Conservation (phyloP, 2,797 vertebrate species). For the Channallabes apus region DNA sequence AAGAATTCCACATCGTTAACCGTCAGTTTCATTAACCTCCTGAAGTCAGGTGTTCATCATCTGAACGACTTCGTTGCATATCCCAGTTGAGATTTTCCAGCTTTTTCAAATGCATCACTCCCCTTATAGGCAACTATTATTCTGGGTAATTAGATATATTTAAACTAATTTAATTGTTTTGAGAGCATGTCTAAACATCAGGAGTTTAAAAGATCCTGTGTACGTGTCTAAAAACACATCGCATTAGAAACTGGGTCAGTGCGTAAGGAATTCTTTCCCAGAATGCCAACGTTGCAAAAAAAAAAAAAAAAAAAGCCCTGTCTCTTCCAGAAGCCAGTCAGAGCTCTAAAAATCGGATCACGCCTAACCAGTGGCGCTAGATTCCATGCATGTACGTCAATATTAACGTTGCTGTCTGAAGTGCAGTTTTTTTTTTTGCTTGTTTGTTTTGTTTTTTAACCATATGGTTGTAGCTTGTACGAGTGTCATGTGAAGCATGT, state of each 20-base stretch:
- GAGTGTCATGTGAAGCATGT: conserved; percentile 18
- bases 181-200: conserved; percentile 11
- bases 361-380: neutral
- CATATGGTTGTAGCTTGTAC: neutral
- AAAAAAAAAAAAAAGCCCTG: neutral
- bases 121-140: neutral
- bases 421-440: neutral
- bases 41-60: neutral
- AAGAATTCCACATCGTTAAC: neutral
- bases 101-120: neutral
- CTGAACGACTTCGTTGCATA: conserved; percentile 4
- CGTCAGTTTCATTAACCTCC: neutral
- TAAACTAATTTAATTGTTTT: conserved; percentile 23
- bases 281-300: conserved; percentile 5
- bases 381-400: neutral
- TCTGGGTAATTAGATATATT: neutral
- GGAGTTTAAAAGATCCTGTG: neutral
- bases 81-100: neutral
- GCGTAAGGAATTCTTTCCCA: conserved; percentile 15
- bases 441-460: too few species aligned
- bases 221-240: conserved; percentile 3
- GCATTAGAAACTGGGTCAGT: conserved; percentile 24
- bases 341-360: conserved; percentile 14
- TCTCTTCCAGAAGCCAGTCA: conserved; percentile 1
- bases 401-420: conserved; percentile 9